A percentile compares a stretch with the other conserved stretches of the same genome.
Evolutionary conservation across 92 coral and sea anemone species (phyloP).

Genomic region (Palythoa caribaeorum): DNA sequence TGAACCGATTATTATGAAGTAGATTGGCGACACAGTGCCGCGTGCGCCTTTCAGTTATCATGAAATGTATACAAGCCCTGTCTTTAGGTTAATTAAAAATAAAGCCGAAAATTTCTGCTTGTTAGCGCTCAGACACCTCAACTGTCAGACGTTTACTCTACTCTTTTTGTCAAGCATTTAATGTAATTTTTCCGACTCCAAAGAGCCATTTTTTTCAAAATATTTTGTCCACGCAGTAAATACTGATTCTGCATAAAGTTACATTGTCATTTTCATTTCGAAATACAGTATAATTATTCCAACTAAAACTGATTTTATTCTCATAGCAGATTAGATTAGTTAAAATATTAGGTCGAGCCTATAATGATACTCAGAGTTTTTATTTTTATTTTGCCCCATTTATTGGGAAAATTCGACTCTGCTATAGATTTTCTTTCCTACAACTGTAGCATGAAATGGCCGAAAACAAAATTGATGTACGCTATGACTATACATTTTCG

Average conservation of each 20-base stretch:
- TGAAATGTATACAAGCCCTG: constrained; percentile 26
- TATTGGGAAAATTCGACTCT: background rate
- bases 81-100: constrained; percentile 42
- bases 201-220: background rate
- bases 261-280: too few relatives aligned
- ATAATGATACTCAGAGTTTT: background rate
- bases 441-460: background rate
- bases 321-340: background rate
- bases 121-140: constrained; percentile 30
- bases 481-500: background rate
- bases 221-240: background rate
- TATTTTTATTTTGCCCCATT: background rate
- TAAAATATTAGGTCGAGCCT: background rate
- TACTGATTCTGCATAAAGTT: background rate
- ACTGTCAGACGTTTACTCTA: background rate
- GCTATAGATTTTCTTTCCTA: background rate
- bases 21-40: background rate
- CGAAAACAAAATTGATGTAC: background rate
- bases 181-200: background rate
- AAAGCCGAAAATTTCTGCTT: constrained; percentile 30
- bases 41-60: background rate
- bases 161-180: background rate
- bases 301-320: background rate
- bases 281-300: too few relatives aligned
- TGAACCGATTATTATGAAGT: constrained; percentile 17